Base-by-base conservation (phyloP, 92 coral and sea anemone species). In the Umimayanthus chanpuru region DNA sequence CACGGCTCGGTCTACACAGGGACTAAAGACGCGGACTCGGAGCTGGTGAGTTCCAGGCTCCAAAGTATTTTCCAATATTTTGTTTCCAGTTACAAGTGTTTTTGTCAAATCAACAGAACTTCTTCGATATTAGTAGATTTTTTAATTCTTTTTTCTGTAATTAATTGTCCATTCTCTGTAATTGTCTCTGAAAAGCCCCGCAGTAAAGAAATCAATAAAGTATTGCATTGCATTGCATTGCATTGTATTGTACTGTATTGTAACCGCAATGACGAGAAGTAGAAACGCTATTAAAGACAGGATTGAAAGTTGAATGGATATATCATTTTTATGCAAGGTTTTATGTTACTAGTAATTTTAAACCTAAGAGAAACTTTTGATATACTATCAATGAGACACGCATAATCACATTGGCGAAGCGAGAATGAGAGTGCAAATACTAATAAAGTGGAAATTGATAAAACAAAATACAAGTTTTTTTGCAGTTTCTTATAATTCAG, bases 1-100 rank as follows among this genome's bases (percentile, higher is more conserved):
- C 38, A 72, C 76, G 39, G 38, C 76, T 72, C 76, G 76, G 76
- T 72, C 76, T 72, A 72, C 76, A 72, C 76, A 72, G 76, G 76
- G 76, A 72, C 68, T 61, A 61, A 61, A 61, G 68, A 61, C 68
- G 68, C 68, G 68, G 68, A 61, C 68, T 61, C 68, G 68, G 68
- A 61, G 68, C 68, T 61, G 68, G 68, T 61, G 68, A 61, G 68
- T 61, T 61, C 68, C 68, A 61, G 68, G 68, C 68, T 61, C 68
- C 68, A 61, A 61, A 61, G 68, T 61, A 61, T 61, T 61, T 61
- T 61, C 68, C 68, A 61, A 61, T 61, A 61, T 61, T 61, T 61
- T 61, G 68, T 61, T 61, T 61, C 68, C 68, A 61, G 68, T 61
- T 61, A 61, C 68, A 61, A 61, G 68, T 61, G 68, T 61, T 61